A percentile compares a stretch with the other conserved stretches of the same genome.
Evolutionary conservation across 2,888 invertebrate genomes (phyloP).

Genomic region (Pachydiplax longipennis): DNA sequence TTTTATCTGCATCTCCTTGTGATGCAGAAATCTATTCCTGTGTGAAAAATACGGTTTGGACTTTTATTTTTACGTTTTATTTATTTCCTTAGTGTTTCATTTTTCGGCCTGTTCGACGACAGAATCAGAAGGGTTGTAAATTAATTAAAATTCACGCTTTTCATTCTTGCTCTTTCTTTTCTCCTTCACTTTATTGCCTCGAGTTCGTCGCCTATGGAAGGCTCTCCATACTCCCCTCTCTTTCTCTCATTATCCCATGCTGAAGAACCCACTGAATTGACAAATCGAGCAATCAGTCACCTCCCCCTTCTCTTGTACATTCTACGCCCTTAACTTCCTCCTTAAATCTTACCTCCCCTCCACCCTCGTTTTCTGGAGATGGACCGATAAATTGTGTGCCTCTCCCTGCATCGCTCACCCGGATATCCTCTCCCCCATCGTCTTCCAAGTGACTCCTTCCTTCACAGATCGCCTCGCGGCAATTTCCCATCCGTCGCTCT

Average conservation of each 20-base stretch:
- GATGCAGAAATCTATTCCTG: too few species aligned
- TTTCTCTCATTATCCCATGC: not conserved
- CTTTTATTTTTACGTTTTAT: too few species aligned
- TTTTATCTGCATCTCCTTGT: too few species aligned
- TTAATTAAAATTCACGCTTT: too few species aligned
- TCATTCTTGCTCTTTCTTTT: too few species aligned
- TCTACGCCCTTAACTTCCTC: not conserved
- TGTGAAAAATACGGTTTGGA: too few species aligned
- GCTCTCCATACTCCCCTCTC: not conserved
- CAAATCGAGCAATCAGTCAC: not conserved
- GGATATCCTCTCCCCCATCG: not conserved
- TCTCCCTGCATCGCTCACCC: not conserved
- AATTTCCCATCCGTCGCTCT: not conserved
- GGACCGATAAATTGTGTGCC: slow-evolving; percentile 10
- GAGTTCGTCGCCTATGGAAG: not conserved
- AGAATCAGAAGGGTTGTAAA: too few species aligned
- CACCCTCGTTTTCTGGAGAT: not conserved
- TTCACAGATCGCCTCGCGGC: not conserved
- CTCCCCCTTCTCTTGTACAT: too few species aligned
- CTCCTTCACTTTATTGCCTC: not conserved
- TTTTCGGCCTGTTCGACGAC: too few species aligned
- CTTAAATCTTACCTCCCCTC: not conserved
- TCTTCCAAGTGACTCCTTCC: not conserved
- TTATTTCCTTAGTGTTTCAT: too few species aligned
- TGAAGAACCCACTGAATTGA: not conserved